These are phyloP conservation scores for Marmota monax DNA, from an alignment of 2,113 vertebrate species.

Conservation along the genomic window DNA sequence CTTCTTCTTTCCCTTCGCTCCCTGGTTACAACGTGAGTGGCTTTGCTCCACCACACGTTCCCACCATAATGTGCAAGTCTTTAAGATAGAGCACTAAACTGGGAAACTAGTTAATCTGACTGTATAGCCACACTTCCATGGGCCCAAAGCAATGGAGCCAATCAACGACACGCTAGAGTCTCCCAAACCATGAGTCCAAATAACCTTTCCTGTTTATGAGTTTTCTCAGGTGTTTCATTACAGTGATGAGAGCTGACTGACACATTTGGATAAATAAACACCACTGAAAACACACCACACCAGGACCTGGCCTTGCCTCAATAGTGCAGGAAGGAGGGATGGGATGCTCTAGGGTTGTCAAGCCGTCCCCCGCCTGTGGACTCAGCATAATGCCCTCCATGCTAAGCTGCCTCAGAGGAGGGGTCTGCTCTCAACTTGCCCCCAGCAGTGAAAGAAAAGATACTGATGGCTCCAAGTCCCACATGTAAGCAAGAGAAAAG, in stretches of 20 bases:
- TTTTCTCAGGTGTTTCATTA: background rate
- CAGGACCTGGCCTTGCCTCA: constrained; percentile 64
- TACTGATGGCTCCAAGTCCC: constrained; percentile 64
- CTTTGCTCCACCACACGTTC: background rate
- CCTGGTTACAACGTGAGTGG: background rate
- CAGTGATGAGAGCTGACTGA: background rate
- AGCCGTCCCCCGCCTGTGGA: constrained; percentile 71
- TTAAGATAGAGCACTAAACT: no score
- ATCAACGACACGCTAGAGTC: background rate
- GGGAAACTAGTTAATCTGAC: no score
- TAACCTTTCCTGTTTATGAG: background rate
- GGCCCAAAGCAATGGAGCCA: background rate
- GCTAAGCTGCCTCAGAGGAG: constrained; percentile 69
- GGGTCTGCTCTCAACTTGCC: constrained; percentile 69
- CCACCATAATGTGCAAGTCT: background rate
- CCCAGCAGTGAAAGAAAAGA: constrained; percentile 63
- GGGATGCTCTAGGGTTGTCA: constrained; percentile 60
- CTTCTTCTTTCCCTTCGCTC: background rate
- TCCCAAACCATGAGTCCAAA: background rate
- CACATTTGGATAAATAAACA: constrained; percentile 53
- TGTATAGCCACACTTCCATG: background rate
- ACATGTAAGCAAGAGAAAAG: constrained; percentile 70
- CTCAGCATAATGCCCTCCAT: constrained; percentile 58
- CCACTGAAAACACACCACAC: constrained; percentile 61
- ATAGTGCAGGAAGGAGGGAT: constrained; percentile 68